Percentiles rank a stretch among this genome's conserved stretches.
These are phyloP conservation scores for Sarcophilus harrisii DNA, from an alignment of 2,797 vertebrate species.

Conservation along the genomic window DNA sequence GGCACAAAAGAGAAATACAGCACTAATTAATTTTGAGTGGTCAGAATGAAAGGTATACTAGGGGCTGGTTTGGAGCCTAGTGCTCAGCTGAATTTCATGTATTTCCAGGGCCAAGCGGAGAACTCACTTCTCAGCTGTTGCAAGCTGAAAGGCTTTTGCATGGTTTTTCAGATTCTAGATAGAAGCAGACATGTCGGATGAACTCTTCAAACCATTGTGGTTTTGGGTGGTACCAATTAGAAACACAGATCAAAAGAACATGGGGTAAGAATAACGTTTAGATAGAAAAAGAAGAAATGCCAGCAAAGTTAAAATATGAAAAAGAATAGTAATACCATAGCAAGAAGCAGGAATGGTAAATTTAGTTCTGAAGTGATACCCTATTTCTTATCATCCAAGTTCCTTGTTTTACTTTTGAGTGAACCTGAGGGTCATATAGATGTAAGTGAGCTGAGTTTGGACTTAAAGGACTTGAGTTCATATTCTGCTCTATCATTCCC, in stretches of 20 bases:
- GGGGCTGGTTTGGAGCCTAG: not conserved
- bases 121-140: not conserved
- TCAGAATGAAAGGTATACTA: constrained; percentile 13
- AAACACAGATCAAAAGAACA: not conserved
- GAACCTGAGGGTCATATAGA: not conserved
- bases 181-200: not conserved
- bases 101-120: not conserved
- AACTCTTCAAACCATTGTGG: not conserved
- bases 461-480: not conserved
- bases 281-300: not conserved
- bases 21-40: not conserved
- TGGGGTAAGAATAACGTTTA: not conserved
- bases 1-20: not conserved
- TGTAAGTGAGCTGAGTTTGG: not conserved
- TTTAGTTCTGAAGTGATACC: not conserved
- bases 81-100: not conserved
- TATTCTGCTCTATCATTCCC: not conserved
- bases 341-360: not conserved
- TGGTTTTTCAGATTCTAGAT: constrained; percentile 21
- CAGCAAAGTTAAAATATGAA: not conserved
- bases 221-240: not conserved
- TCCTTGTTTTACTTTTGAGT: not conserved
- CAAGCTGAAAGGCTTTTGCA: not conserved
- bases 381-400: not conserved
- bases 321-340: not conserved